These are phyloP conservation scores for Threskiornis aethiopicus DNA, from an alignment of 2,797 vertebrate species.

Conservation along the genomic window DNA sequence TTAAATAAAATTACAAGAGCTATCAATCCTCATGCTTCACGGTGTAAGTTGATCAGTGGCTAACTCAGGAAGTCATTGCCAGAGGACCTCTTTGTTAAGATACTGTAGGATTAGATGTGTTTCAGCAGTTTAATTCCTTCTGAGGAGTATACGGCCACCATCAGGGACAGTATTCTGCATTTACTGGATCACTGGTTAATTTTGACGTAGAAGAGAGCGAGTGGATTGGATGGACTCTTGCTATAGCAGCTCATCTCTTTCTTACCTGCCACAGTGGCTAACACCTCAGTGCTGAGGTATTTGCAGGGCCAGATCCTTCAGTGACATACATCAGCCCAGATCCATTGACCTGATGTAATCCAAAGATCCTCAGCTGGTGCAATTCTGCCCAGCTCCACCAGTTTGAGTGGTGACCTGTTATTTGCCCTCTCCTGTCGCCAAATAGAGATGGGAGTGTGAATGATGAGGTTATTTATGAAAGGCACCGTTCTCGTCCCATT, in stretches of 20 bases:
- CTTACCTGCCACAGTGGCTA: background rate
- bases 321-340: background rate
- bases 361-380: background rate
- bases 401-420: background rate
- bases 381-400: background rate
- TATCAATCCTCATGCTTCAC: constrained; percentile 66
- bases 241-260: background rate
- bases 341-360: background rate
- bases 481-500: background rate
- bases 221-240: background rate
- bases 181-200: background rate
- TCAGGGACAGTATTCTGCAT: background rate
- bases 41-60: constrained; percentile 50
- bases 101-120: background rate
- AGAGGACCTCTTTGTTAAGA: constrained; percentile 56
- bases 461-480: background rate
- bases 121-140: constrained; percentile 15
- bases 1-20: constrained; percentile 71
- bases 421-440: background rate
- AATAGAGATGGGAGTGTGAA: background rate
- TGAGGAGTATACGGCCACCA: background rate
- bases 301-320: background rate
- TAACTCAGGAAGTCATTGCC: constrained; percentile 60
- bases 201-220: background rate
- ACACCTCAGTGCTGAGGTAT: background rate